phyloP scores from a whole-genome alignment of 2,888 invertebrate genomes.

The Orthosia gracilis region DNA sequence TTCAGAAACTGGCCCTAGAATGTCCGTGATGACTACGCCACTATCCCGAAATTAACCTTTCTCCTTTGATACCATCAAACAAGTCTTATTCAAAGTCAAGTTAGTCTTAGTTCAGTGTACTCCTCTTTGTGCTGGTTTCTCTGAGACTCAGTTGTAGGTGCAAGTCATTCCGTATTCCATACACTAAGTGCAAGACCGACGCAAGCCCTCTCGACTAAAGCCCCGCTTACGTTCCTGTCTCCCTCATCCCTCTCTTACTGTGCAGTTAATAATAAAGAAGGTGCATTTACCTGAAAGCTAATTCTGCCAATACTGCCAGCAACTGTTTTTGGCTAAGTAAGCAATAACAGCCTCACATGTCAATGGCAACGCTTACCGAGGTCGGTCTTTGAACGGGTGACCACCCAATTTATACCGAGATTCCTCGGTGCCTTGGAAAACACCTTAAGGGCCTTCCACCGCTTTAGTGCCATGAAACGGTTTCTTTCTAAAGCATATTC shows the following conservation, averaged over 20 bases:
- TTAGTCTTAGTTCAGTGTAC: neutral
- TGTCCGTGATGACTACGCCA: neutral
- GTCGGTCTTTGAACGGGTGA: too few species aligned
- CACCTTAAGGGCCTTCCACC: too few species aligned
- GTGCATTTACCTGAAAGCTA: neutral
- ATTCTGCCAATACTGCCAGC: too few species aligned
- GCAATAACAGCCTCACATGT: too few species aligned
- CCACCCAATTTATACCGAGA: too few species aligned
- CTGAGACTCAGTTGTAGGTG: neutral
- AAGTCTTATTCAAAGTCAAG: slow-evolving; percentile 12
- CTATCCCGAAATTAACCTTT: neutral
- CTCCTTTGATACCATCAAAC: slow-evolving; percentile 15
- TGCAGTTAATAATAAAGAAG: neutral
- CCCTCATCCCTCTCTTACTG: neutral
- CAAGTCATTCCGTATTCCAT: slow-evolving; percentile 18
- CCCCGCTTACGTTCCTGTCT: neutral
- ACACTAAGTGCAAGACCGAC: neutral
- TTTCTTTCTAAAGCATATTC: too few species aligned
- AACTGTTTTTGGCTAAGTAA: too few species aligned
- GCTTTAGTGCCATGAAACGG: too few species aligned
- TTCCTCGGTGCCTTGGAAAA: too few species aligned
- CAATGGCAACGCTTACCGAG: too few species aligned
- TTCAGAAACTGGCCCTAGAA: too few species aligned
- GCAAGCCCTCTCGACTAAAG: slow-evolving; percentile 12
- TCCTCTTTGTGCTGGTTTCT: slow-evolving; percentile 12